Evolutionary conservation across 1,140 invertebrate genomes (phyloP).

Genomic region (Pseudobourletiella spinata): DNA sequence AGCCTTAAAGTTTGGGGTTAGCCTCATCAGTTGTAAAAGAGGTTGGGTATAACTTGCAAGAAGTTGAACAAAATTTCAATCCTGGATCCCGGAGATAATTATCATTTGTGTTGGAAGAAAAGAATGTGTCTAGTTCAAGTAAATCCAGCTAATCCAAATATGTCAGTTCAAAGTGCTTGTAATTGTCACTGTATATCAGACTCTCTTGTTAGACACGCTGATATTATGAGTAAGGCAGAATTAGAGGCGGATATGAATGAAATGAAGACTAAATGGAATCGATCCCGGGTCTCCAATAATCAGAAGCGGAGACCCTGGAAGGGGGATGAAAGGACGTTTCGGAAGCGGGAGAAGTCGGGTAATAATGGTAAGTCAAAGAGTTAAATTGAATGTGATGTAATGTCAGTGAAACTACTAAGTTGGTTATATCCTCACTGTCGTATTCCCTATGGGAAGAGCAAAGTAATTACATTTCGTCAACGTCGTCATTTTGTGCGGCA

Average conservation of each 20-base stretch:
- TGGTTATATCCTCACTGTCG: not conserved
- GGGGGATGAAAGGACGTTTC: not conserved
- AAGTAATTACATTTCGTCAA: not conserved
- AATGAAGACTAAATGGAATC: not conserved
- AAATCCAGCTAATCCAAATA: not conserved
- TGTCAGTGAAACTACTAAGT: not conserved
- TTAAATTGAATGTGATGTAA: not conserved
- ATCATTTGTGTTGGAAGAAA: too few species aligned
- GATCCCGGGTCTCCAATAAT: not conserved
- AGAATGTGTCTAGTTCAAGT: conserved; percentile 1
- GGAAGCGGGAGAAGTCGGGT: not conserved
- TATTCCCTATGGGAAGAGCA: not conserved
- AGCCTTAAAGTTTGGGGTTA: too few species aligned
- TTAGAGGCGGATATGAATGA: not conserved
- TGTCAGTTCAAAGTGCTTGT: not conserved
- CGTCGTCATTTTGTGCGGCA: not conserved
- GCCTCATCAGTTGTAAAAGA: too few species aligned
- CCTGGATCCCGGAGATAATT: too few species aligned
- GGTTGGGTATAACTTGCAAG: too few species aligned
- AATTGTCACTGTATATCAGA: not conserved
- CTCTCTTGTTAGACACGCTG: not conserved
- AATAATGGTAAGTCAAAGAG: not conserved
- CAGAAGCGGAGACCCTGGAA: not conserved
- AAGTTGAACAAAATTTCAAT: too few species aligned
- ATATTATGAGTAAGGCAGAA: conserved; percentile 1